Evolutionary conservation across 2,888 invertebrate species (phyloP), one percentile per base, ranked within the genome.

Genomic region (Apamea sordens): DNA sequence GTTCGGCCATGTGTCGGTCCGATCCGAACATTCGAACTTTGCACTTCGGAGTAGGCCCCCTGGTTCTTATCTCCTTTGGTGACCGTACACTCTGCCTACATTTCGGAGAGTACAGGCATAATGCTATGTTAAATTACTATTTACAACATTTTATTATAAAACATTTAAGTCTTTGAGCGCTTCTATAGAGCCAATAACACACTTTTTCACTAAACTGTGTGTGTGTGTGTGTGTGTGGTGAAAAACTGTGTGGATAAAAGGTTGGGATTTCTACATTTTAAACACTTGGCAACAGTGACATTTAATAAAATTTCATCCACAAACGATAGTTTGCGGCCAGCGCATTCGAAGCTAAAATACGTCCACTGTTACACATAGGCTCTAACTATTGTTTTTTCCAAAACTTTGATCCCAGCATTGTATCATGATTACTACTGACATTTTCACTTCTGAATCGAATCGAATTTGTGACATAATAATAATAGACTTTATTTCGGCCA

Each of bases 111-210:
- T 50, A 15, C 8, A 50, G 6, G 24, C 70, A 10, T 24, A 6
- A 70, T 53, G 2, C 6, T 24, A 56, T 41, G 1, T 21, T 71
- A 75, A 76, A 59, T 44, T 63, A 64, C 6, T 53, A 77, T 63
- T 77, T 65, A 78, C 78, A 78, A 32, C 15, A 59, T 64, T 76
- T 36, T 18, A 28, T 63, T 18, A 18, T 13, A 28, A 47, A 61
- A n/a, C 13, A 44, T 18, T 36, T 76, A 76, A 64, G 32, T 47
- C 1, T 65, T 56, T 15, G 32, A 44, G 32, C 65, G 21, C 15
- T 18, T 47, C 15, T 56, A 47, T 47, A 47, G 15, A 28, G 11
- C 59, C n/a, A 53, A 28, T n/a, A n/a, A 11, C 13, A 53, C 13
- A 63, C 10, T 28, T 50, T 65, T 36, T 24, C 8, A 8, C 8